These are phyloP conservation scores for Tyria jacobaeae DNA, from an alignment of 2,888 invertebrate genomes.

Conservation along the genomic window DNA sequence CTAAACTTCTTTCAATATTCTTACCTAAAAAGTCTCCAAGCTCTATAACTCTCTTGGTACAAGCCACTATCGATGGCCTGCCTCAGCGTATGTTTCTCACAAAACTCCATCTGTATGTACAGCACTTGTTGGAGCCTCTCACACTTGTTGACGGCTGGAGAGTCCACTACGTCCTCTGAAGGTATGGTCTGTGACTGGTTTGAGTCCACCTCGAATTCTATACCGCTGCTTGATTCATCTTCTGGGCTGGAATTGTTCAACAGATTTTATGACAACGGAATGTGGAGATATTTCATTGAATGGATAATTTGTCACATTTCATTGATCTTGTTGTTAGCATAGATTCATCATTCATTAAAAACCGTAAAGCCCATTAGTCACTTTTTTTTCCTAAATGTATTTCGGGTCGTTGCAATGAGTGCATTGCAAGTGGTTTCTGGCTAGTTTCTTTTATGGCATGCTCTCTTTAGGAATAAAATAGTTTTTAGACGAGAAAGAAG, in stretches of 20 bases:
- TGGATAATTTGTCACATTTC: too few species aligned
- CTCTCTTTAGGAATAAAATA: too few species aligned
- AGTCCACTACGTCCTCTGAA: slow-evolving; percentile 65
- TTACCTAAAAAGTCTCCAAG: slow-evolving; percentile 93
- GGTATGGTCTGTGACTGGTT: slow-evolving; percentile 70
- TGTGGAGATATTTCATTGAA: too few species aligned
- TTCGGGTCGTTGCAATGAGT: too few species aligned
- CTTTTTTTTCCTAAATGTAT: too few species aligned
- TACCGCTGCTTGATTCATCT: slow-evolving; percentile 87
- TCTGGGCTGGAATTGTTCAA: slow-evolving; percentile 62
- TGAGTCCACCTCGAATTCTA: slow-evolving; percentile 87
- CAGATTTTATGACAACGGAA: background rate
- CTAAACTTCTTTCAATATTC: too few species aligned
- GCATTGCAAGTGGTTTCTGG: too few species aligned
- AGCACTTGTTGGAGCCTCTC: slow-evolving; percentile 87
- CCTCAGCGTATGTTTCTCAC: slow-evolving; percentile 96
- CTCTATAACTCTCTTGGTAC: slow-evolving; percentile 91
- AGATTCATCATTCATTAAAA: too few species aligned
- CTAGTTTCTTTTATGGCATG: too few species aligned
- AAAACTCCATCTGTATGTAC: slow-evolving; percentile 99
- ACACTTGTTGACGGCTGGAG: slow-evolving; percentile 53
- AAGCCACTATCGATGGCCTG: slow-evolving; percentile 95
- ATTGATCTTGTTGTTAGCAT: too few species aligned
- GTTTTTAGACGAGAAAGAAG: too few species aligned
- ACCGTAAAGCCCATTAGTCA: too few species aligned